Evolutionary conservation across 2,797 vertebrate species (phyloP).

Genomic region (Pseudotriccus pelzelni): DNA sequence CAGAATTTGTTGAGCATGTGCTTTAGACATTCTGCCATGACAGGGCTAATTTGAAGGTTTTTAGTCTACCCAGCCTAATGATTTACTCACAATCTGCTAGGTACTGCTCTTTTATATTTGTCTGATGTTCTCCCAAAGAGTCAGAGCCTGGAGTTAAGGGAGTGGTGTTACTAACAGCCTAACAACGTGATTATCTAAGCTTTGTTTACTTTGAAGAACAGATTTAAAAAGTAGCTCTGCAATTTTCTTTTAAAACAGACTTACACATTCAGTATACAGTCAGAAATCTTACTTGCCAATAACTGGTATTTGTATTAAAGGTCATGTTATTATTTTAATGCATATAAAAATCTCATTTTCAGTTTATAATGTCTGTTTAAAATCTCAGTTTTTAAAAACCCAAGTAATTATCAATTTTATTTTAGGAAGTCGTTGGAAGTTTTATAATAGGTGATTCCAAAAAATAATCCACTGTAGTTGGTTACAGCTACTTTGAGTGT

Average conservation of each 20-base stretch:
- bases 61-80: neutral
- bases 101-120: neutral
- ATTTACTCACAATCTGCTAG: neutral
- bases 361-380: neutral
- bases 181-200: neutral
- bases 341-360: neutral
- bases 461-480: neutral
- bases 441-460: neutral
- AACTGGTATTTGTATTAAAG: neutral
- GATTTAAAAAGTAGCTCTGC: neutral
- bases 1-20: neutral
- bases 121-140: neutral
- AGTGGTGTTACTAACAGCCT: neutral
- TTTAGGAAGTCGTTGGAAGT: neutral
- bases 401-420: neutral
- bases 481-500: neutral
- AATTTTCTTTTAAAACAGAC: neutral
- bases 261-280: neutral
- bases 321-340: neutral
- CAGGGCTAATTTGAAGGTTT: neutral
- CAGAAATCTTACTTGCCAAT: neutral
- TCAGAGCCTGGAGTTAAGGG: neutral
- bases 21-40: neutral
- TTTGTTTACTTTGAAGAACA: neutral
- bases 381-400: neutral